phyloP scores from a whole-genome alignment of 1,140 invertebrate species.

The Papilio polytes region DNA sequence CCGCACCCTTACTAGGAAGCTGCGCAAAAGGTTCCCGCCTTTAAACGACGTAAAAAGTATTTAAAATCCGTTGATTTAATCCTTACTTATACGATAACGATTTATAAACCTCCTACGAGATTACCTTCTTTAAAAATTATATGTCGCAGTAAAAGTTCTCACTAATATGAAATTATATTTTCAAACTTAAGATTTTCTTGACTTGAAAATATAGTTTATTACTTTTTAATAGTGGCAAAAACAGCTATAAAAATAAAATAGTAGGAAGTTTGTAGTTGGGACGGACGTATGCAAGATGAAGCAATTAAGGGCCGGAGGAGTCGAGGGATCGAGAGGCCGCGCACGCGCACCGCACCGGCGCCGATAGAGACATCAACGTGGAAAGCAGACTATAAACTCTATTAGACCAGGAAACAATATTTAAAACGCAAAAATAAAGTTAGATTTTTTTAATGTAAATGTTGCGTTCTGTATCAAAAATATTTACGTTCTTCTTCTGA shows the following conservation, averaged over 20 bases:
- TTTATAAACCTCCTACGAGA: neutral
- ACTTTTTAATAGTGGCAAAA: constrained; percentile 42
- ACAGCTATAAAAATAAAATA: constrained; percentile 54
- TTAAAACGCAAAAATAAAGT: neutral
- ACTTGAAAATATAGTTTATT: neutral
- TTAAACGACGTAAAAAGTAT: constrained; percentile 42
- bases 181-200: neutral
- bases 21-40: constrained; percentile 57
- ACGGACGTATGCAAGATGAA: constrained; percentile 76
- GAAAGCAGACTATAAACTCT: constrained; percentile 51
- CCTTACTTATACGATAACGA: neutral
- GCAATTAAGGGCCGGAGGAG: constrained; percentile 79
- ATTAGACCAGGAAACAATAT: constrained; percentile 46
- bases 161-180: neutral
- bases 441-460: neutral
- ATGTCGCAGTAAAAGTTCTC: neutral
- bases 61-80: neutral
- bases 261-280: constrained; percentile 62
- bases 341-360: constrained; percentile 72
- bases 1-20: constrained; percentile 53
- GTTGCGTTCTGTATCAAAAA: neutral
- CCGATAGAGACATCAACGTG: constrained; percentile 79
- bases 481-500: neutral
- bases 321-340: constrained; percentile 54
- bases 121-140: neutral